Base-by-base conservation (phyloP, 2,888 invertebrate species). In the Pocota personata region DNA sequence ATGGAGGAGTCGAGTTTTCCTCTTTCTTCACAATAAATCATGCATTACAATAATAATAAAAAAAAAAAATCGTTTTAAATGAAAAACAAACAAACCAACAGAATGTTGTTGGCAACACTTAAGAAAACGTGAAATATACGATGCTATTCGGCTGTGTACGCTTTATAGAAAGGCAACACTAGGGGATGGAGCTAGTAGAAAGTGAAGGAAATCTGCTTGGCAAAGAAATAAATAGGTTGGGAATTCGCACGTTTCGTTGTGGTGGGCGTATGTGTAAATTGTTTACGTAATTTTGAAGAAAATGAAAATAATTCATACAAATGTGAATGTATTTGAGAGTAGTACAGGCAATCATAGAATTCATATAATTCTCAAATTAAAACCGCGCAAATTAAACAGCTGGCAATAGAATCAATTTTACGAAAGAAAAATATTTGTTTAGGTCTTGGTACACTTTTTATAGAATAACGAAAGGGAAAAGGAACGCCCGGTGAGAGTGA, bases 251-350 rank as follows among this genome's bases (percentile, higher is more conserved):
- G 35, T 24, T 46, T n/a, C 55, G 4, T 43, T 43, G 4, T 43
- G 4, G 30, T 67, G 14, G 35, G 24, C 50, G 50, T 12, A 67
- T 67, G 40, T 69, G 55, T 40, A 52, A 73, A 62, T 62, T 62
- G 40, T 73, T 73, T 62, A 75, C 64, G 43, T 55, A 52, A 52
- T 52, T 73, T 48, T 12, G 19, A 48, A 24, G 16, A 30, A 55
- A 55, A 55, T 8, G 16, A 19, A 57, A 57, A 57, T 19, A 3
- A 10, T n/a, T n/a, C n/a, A n/a, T n/a, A n/a, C n/a, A 30, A 57
- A 57, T 32, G 27, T 24, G 24, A n/a, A 30, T 30, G 52, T 14
- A 7, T 37, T 14, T n/a, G 8, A 0, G 24, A 24, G 24, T 4
- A 5, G 16, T 19, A 8, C 30, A 46, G 8, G 19, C 62, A 12